Evolutionary conservation across 2,888 invertebrate genomes (phyloP).

Genomic region (Ectemnius cavifrons): DNA sequence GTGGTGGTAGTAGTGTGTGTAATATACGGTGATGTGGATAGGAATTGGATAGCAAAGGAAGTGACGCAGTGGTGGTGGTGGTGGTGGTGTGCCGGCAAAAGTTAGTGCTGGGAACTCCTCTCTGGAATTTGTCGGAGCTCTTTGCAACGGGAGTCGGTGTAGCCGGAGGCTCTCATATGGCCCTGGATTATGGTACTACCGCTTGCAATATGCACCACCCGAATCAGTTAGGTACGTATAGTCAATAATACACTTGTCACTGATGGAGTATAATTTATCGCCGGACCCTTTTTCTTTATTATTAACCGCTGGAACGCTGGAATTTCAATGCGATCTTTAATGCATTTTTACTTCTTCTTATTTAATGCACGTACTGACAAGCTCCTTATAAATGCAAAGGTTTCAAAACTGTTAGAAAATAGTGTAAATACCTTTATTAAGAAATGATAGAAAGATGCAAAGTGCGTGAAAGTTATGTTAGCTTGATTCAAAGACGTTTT

Average conservation of each 20-base stretch:
- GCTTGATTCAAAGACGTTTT: no score
- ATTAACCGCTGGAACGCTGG: no score
- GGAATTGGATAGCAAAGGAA: constrained; percentile 8
- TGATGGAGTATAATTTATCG: background rate
- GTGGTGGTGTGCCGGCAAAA: background rate
- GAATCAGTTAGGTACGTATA: constrained; percentile 74
- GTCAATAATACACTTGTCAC: background rate
- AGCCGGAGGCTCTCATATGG: constrained; percentile 62
- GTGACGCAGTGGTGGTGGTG: background rate
- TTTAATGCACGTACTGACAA: no score
- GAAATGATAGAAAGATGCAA: no score
- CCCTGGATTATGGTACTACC: constrained; percentile 73
- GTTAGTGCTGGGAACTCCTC: background rate
- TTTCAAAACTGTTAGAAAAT: no score
- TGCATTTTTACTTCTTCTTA: no score
- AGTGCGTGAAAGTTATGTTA: no score
- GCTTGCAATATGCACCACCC: constrained; percentile 74
- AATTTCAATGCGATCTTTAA: no score
- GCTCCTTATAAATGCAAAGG: no score
- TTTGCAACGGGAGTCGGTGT: background rate
- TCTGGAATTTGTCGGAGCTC: background rate
- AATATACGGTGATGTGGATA: background rate
- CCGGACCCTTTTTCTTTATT: background rate
- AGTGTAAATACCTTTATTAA: no score
- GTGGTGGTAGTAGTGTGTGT: no score